Evolutionary conservation across 2,888 invertebrate species (phyloP), one percentile per base, ranked within the genome.

Genomic region (Drosophila birchii): DNA sequence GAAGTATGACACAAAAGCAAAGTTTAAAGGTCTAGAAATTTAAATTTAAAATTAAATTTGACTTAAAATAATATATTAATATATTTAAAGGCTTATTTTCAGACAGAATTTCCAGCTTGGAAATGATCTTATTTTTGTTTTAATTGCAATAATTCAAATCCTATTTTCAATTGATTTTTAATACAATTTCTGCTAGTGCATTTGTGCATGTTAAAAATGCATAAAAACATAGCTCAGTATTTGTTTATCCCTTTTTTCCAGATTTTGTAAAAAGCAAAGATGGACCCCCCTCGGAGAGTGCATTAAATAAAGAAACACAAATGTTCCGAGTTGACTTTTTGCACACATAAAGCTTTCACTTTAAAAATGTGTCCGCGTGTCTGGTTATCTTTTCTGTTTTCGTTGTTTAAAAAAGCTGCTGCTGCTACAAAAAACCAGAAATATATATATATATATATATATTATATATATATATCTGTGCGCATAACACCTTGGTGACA

Each of bases 401-500:
- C 12, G 45, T 60, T 63, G 32, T 47, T 63, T 51, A 47, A 29
- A 60, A 60, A 62, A 56, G 43, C 43, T 32, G 56, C 56, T 51
- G 39, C 14, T 32, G 32, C 20, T 23, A 20, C 29, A 44, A 64
- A 63, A 63, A 63, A 34, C 20, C 34, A 51, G 49, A 36, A 26
- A 47, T 9, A 39, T 12, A 26, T 20, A 51, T 43, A 11, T 18
- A 53, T n/a, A 16, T 47, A 54, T 56, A 49, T 11, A 26, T n/a
- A 49, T 32, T 43, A 47, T 64, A 36, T 43, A n/a, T 38, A 18
- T 45, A 11, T 44, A 53, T 64, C 38, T 74, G 56, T 55, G 41
- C 47, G 58, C 55, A 56, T 63, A 78, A 76, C 85, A 88, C 88
- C 88, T 85, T 79, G 78, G 76, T 83, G 85, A 86, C 88, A 85